phyloP scores from a whole-genome alignment of 2,113 vertebrate genomes.

The Pitta sordida region DNA sequence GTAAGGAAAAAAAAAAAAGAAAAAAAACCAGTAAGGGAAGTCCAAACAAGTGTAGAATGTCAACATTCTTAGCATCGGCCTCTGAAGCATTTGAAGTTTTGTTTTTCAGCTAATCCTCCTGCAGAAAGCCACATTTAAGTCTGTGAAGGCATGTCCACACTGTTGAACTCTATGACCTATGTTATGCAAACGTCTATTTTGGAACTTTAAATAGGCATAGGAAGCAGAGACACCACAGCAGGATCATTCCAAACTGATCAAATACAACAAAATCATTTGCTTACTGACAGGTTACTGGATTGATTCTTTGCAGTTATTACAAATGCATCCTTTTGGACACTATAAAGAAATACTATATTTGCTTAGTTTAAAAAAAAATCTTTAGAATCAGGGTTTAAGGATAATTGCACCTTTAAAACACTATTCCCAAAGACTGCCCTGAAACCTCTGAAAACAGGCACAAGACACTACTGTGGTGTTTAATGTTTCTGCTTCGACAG shows the following conservation, averaged over 20 bases:
- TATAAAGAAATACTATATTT: neutral
- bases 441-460: neutral
- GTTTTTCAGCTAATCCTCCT: conserved; percentile 6
- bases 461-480: neutral
- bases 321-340: neutral
- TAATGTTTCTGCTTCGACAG: neutral
- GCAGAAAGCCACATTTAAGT: neutral
- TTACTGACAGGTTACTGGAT: neutral
- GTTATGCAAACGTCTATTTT: neutral
- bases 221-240: neutral
- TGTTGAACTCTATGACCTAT: neutral
- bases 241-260: neutral
- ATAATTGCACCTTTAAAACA: neutral
- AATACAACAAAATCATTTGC: neutral
- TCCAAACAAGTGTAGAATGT: neutral
- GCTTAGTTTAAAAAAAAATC: neutral
- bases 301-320: neutral
- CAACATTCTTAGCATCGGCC: neutral
- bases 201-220: neutral
- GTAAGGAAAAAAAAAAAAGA: fast-evolving
- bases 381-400: neutral
- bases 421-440: neutral
- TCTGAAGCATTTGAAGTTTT: neutral
- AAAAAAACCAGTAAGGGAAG: neutral
- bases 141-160: neutral